Evolutionary conservation across 2,113 vertebrate genomes (phyloP).

Genomic region (Psittacara wagleri): DNA sequence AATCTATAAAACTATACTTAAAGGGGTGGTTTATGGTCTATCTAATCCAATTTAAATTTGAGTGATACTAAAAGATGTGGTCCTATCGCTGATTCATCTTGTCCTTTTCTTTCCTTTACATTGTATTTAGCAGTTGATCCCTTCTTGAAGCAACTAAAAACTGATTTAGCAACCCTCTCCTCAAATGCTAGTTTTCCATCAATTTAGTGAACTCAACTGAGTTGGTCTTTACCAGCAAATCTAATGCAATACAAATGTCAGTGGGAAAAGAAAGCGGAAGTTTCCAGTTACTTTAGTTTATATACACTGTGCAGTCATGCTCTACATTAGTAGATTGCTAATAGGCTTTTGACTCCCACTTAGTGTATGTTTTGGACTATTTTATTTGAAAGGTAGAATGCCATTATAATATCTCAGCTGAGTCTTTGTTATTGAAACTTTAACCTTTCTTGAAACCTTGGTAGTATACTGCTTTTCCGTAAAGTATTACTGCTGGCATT

Average conservation of each 20-base stretch:
- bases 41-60: background rate
- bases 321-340: background rate
- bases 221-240: background rate
- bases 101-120: background rate
- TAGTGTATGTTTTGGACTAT: background rate
- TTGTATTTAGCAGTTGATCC: background rate
- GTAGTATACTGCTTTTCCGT: background rate
- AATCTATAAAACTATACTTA: background rate
- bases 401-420: background rate
- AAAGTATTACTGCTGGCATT: constrained; percentile 33
- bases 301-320: background rate
- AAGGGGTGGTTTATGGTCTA: background rate
- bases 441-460: background rate
- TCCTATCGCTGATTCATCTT: rapidly evolving
- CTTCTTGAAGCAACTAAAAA: background rate
- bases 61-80: background rate
- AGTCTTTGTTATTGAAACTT: background rate
- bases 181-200: background rate
- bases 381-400: background rate
- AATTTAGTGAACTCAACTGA: background rate
- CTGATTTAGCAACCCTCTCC: background rate
- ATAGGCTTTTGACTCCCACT: background rate
- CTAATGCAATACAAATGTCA: background rate
- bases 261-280: background rate
- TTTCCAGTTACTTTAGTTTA: background rate